These are phyloP conservation scores for Apocrypta bakeri DNA, from an alignment of 1,140 invertebrate species.

Conservation along the genomic window DNA sequence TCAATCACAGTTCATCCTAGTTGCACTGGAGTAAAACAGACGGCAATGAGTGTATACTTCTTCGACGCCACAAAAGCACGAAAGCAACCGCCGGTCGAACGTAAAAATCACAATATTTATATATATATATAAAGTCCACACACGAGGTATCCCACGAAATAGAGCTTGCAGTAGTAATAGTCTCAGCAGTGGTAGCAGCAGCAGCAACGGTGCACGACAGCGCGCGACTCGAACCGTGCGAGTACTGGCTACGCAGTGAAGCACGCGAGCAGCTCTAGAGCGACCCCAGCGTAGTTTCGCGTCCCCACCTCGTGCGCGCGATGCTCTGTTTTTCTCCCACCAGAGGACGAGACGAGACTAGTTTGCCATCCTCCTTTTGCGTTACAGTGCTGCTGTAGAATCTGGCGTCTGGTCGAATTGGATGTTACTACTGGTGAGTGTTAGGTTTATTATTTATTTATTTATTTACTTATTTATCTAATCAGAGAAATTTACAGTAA, in stretches of 20 bases:
- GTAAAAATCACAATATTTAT: neutral
- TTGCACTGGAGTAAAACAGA: neutral
- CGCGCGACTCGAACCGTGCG: conserved; percentile 46
- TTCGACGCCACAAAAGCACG: neutral
- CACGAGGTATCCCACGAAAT: neutral
- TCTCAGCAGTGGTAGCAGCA: neutral
- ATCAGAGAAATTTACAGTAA: no score
- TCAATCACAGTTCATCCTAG: neutral
- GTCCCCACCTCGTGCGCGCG: conserved; percentile 2
- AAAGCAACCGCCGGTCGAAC: no score
- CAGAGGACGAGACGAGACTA: neutral
- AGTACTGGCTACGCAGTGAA: conserved; percentile 61
- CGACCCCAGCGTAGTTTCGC: conserved; percentile 50
- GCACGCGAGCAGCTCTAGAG: conserved; percentile 47
- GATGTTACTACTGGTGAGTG: neutral
- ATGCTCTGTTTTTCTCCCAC: conserved; percentile 5
- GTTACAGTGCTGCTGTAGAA: no score
- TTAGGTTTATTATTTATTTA: no score
- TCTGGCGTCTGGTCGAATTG: neutral
- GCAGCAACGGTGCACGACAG: neutral
- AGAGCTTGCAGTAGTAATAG: neutral
- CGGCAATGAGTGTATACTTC: neutral
- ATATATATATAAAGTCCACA: neutral
- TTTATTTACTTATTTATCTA: no score
- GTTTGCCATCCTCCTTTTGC: neutral